Evolutionary conservation across 1,140 invertebrate species (phyloP).

Genomic region (Sminthurinus signatus): DNA sequence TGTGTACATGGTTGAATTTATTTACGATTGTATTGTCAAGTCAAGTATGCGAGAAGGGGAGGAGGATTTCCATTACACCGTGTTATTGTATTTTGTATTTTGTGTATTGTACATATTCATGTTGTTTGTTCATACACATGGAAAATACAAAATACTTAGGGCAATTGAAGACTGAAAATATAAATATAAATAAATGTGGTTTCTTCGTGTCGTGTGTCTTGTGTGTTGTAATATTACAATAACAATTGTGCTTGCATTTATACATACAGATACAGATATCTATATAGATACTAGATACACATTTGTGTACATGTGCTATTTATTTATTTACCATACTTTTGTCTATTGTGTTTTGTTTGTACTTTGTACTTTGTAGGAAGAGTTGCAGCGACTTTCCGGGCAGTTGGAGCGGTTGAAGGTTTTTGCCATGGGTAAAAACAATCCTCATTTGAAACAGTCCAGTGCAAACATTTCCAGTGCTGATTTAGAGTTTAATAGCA

Average conservation of each 20-base stretch:
- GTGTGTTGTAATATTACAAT: no score
- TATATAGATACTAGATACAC: no score
- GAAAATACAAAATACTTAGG: no score
- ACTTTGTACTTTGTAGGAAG: slow-evolving; percentile 55
- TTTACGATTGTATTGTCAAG: no score
- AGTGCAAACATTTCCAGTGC: slow-evolving; percentile 25
- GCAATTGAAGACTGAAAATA: no score
- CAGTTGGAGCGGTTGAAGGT: slow-evolving; percentile 91
- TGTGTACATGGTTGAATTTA: no score
- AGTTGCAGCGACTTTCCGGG: slow-evolving; percentile 80
- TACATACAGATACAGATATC: no score
- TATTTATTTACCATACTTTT: not conserved
- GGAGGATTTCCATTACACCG: not conserved
- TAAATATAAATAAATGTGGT: no score
- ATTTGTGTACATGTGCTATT: not conserved
- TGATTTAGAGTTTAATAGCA: slow-evolving; percentile 29
- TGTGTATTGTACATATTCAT: not conserved
- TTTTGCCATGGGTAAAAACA: slow-evolving; percentile 85
- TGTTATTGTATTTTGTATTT: not conserved
- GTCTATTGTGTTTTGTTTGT: not conserved
- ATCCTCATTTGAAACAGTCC: slow-evolving; percentile 66
- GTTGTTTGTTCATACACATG: no score
- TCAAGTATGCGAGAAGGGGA: not conserved
- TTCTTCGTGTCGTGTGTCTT: no score
- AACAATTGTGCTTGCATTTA: no score